These are phyloP conservation scores for Nemotelus pantherinus DNA, from an alignment of 2,888 invertebrate species.

Conservation along the genomic window DNA sequence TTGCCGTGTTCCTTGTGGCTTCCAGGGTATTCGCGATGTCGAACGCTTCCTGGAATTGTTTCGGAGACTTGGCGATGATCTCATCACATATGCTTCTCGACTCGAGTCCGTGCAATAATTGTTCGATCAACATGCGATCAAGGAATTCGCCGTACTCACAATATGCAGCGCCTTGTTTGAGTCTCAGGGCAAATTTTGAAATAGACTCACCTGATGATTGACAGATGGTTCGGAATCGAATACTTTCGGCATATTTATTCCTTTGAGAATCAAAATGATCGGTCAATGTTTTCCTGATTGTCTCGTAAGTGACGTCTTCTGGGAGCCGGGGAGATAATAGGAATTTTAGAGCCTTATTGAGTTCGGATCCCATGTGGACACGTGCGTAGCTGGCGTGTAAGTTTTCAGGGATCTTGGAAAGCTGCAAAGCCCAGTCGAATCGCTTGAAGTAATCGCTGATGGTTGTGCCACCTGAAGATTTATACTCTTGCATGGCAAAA, in stretches of 20 bases:
- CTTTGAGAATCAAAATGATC: slow-evolving; percentile 44
- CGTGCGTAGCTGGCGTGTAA: too few species aligned
- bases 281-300: slow-evolving; percentile 3
- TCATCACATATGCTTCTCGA: slow-evolving; percentile 45
- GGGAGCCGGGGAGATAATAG: not conserved
- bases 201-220: slow-evolving; percentile 40
- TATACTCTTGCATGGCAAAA: too few species aligned
- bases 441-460: too few species aligned
- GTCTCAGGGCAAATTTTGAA: slow-evolving; percentile 43
- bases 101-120: slow-evolving; percentile 47
- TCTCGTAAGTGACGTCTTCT: not conserved
- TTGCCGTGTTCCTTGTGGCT: not conserved
- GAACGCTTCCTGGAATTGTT: slow-evolving; percentile 14
- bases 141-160: slow-evolving; percentile 49
- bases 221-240: slow-evolving; percentile 45
- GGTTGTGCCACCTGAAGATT: too few species aligned
- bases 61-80: slow-evolving; percentile 47
- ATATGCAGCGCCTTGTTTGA: slow-evolving; percentile 47
- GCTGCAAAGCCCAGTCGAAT: too few species aligned
- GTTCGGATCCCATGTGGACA: too few species aligned
- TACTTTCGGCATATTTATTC: slow-evolving; percentile 48
- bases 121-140: slow-evolving; percentile 48
- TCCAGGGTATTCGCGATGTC: slow-evolving; percentile 10
- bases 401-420: too few species aligned
- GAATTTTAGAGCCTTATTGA: slow-evolving; percentile 9